A percentile compares a stretch with the other conserved stretches of the same genome.
These are phyloP conservation scores for Malthinus seriepunctatus DNA, from an alignment of 2,888 invertebrate species.

Conservation along the genomic window DNA sequence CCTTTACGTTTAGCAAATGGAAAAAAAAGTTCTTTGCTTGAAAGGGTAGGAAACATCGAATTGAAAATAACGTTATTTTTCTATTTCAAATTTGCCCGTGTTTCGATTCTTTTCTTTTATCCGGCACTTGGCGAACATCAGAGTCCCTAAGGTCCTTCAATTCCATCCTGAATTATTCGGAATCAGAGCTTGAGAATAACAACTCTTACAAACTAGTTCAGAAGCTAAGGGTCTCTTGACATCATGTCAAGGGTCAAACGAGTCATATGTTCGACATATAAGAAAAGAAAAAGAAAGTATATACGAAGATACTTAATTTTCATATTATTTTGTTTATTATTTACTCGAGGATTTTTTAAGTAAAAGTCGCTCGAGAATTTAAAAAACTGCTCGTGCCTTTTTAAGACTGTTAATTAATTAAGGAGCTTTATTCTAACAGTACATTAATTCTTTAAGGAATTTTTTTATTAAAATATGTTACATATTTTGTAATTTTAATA, in stretches of 20 bases:
- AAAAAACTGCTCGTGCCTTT: no score
- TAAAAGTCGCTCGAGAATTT: no score
- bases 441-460: no score
- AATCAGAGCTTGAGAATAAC: slow-evolving; percentile 36
- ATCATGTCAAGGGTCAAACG: slow-evolving; percentile 22
- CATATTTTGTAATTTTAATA: no score
- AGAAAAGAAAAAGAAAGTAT: background rate
- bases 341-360: no score
- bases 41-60: slow-evolving; percentile 11
- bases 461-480: no score
- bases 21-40: background rate
- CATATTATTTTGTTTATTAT: no score
- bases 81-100: slow-evolving; percentile 30
- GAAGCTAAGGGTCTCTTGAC: slow-evolving; percentile 26
- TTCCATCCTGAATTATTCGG: slow-evolving; percentile 35
- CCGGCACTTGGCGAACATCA: slow-evolving; percentile 32
- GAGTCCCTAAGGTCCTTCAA: slow-evolving; percentile 33
- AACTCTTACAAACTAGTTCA: slow-evolving; percentile 29
- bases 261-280: slow-evolving; percentile 11
- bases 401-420: no score
- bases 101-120: slow-evolving; percentile 30
- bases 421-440: no score
- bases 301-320: no score
- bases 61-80: slow-evolving; percentile 31
- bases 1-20: background rate